A percentile compares a stretch with the other conserved stretches of the same genome.
Evolutionary conservation across 2,888 invertebrate genomes (phyloP).

Genomic region (Plemyria rubiginata): DNA sequence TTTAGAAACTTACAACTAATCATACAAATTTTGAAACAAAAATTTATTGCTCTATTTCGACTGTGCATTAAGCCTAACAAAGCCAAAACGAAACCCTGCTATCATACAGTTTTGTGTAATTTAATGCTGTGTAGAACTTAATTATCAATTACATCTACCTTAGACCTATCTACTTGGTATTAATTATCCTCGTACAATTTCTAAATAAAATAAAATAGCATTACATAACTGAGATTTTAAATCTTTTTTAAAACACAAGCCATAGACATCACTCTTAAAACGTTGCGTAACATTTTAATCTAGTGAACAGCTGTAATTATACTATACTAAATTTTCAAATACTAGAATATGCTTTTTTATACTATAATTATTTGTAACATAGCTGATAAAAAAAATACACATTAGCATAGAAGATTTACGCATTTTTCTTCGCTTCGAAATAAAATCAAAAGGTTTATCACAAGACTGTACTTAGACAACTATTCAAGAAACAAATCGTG

Average conservation of each 20-base stretch:
- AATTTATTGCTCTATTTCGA: slow-evolving; percentile 24
- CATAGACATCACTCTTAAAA: slow-evolving; percentile 11
- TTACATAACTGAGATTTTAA: slow-evolving; percentile 29
- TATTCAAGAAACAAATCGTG: slow-evolving; percentile 15
- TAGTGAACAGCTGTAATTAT: slow-evolving; percentile 11
- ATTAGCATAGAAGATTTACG: slow-evolving; percentile 12
- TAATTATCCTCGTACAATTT: background rate
- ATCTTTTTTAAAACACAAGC: slow-evolving; percentile 32
- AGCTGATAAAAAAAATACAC: slow-evolving; percentile 8
- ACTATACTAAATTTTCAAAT: slow-evolving; percentile 15
- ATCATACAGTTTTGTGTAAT: slow-evolving; percentile 15
- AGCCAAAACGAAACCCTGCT: slow-evolving; percentile 18
- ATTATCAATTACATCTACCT: slow-evolving; percentile 6
- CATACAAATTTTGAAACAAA: slow-evolving; percentile 37
- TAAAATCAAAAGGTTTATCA: slow-evolving; percentile 23
- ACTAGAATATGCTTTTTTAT: slow-evolving; percentile 7
- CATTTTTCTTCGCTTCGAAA: slow-evolving; percentile 6
- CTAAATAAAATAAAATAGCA: slow-evolving; percentile 6
- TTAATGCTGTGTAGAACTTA: slow-evolving; percentile 4
- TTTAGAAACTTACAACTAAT: slow-evolving; percentile 39
- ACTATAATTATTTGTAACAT: background rate
- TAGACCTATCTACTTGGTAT: slow-evolving; percentile 4
- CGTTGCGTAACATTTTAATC: slow-evolving; percentile 13
- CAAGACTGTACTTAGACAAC: slow-evolving; percentile 26
- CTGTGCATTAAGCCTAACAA: slow-evolving; percentile 13